Conservation (phyloP, 2,888 invertebrate genomes). For the Adineta ricciae region DNA sequence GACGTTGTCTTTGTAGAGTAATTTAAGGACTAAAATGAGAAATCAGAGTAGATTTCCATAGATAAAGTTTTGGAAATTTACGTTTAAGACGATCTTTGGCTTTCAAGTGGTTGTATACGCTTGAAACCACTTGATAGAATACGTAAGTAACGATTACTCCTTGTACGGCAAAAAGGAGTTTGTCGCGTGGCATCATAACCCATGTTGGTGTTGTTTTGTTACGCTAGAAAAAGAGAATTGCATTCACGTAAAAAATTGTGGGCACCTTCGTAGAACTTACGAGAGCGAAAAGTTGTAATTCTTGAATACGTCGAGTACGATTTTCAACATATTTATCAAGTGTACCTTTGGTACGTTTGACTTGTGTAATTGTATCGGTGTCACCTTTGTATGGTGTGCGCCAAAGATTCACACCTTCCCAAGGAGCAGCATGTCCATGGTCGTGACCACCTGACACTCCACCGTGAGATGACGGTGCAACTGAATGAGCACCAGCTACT, state of each 20-base stretch:
- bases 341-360: not conserved
- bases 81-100: conserved; percentile 14
- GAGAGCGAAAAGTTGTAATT: not conserved
- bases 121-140: not conserved
- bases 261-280: not conserved
- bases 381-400: conserved; percentile 21
- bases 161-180: not conserved
- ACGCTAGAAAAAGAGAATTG: not conserved
- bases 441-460: not conserved
- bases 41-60: not conserved
- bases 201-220: not conserved
- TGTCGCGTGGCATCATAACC: not conserved
- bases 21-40: not conserved
- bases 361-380: conserved; percentile 4
- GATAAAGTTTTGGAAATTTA: not conserved
- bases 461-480: not conserved
- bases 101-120: not conserved
- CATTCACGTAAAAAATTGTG: not conserved
- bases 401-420: not conserved
- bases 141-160: not conserved
- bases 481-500: not conserved
- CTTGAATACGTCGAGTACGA: conserved; percentile 5
- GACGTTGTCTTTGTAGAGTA: conserved; percentile 10
- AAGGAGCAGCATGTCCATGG: not conserved
- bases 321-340: not conserved